Evolutionary conservation across 2,797 vertebrate genomes (phyloP).

Genomic region (Brachyalestes nurse): DNA sequence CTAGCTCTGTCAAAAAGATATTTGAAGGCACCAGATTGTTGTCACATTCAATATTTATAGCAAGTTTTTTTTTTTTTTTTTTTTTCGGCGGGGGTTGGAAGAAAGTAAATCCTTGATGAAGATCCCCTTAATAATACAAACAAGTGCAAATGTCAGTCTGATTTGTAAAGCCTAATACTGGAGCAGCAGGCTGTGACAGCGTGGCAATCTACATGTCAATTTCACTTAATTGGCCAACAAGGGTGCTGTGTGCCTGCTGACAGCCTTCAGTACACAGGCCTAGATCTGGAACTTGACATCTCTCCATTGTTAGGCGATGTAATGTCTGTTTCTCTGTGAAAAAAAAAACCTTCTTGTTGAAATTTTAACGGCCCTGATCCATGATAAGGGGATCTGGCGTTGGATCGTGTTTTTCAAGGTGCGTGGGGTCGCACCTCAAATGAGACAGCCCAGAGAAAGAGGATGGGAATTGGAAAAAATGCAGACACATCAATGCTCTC

Average conservation of each 20-base stretch:
- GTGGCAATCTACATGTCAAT: slow-evolving; percentile 71
- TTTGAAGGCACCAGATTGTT: slow-evolving; percentile 50
- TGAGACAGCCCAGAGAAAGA: slow-evolving; percentile 43
- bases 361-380: slow-evolving; percentile 62
- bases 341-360: slow-evolving; percentile 59
- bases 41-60: slow-evolving; percentile 67
- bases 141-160: slow-evolving; percentile 57
- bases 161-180: slow-evolving; percentile 53
- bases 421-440: slow-evolving; percentile 43
- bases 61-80: no score
- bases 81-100: slow-evolving; percentile 52
- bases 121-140: slow-evolving; percentile 64
- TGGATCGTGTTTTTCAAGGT: slow-evolving; percentile 41
- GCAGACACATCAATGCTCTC: slow-evolving; percentile 26
- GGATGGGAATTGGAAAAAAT: slow-evolving; percentile 17
- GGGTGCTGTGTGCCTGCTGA: slow-evolving; percentile 65
- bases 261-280: slow-evolving; percentile 65
- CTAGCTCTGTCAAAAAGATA: slow-evolving; percentile 26
- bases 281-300: slow-evolving; percentile 72
- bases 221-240: slow-evolving; percentile 75
- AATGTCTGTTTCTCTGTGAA: slow-evolving; percentile 59
- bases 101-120: slow-evolving; percentile 53
- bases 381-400: slow-evolving; percentile 57
- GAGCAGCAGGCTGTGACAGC: slow-evolving; percentile 43
- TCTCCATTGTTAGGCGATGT: slow-evolving; percentile 68